Percentiles rank a stretch among this genome's conserved stretches.
Evolutionary conservation across 2,113 vertebrate genomes (phyloP).

Genomic region (Hemiscyllium ocellatum): DNA sequence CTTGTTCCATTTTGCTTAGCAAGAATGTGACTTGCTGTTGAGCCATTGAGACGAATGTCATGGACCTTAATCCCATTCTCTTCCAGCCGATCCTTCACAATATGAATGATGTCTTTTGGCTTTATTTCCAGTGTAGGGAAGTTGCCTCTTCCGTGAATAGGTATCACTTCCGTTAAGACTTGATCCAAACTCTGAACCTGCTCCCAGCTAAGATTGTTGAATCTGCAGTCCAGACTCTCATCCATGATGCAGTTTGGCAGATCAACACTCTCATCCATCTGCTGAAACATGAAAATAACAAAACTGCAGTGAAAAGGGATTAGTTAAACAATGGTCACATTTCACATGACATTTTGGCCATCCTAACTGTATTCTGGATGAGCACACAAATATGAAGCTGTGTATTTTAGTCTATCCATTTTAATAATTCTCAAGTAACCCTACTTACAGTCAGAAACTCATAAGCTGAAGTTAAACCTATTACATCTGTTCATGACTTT

Average conservation of each 20-base stretch:
- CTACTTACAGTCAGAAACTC: background rate
- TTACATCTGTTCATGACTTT: background rate
- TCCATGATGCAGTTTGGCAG: constrained; percentile 64
- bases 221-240: constrained; percentile 70
- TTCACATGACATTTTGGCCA: no score
- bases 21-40: constrained; percentile 88
- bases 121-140: constrained; percentile 92
- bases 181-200: constrained; percentile 76
- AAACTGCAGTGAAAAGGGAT: background rate
- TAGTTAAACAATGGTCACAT: background rate
- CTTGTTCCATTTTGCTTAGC: constrained; percentile 77
- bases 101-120: constrained; percentile 80
- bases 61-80: constrained; percentile 73
- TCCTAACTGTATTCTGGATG: background rate
- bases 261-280: background rate
- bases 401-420: background rate
- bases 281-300: background rate
- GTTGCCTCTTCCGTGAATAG: constrained; percentile 89
- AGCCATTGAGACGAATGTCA: constrained; percentile 87
- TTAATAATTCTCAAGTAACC: background rate
- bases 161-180: constrained; percentile 79
- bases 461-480: background rate
- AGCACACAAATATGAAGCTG: background rate
- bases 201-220: constrained; percentile 80
- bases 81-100: constrained; percentile 74